A percentile compares a stretch with the other conserved stretches of the same genome.
Conservation (phyloP, 2,888 invertebrate species). For the Scaptomyza flava region DNA sequence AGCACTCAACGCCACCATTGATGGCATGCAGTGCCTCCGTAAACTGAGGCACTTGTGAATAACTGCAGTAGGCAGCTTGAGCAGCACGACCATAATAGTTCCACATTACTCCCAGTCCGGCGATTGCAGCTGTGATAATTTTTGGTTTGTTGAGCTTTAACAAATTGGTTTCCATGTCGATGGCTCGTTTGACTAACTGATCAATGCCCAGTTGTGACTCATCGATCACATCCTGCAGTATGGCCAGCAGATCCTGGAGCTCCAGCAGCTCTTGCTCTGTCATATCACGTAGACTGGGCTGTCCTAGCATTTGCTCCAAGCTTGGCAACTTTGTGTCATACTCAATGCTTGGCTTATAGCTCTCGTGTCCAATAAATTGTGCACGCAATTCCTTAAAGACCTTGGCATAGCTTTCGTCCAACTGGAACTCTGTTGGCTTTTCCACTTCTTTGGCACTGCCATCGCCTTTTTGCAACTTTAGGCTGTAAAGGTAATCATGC, state of each 20-base stretch:
- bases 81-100: constrained; percentile 51
- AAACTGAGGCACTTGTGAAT: constrained; percentile 74
- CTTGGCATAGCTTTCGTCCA: constrained; percentile 43
- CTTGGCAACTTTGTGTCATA: constrained; percentile 72
- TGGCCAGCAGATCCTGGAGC: constrained; percentile 62
- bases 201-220: constrained; percentile 71
- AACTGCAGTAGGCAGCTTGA: constrained; percentile 76
- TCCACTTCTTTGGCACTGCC: constrained; percentile 27
- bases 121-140: constrained; percentile 61
- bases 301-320: constrained; percentile 62
- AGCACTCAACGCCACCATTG: constrained; percentile 75
- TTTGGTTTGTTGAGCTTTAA: constrained; percentile 72
- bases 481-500: constrained; percentile 62
- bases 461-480: constrained; percentile 42
- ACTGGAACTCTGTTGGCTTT: not conserved
- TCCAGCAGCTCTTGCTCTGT: constrained; percentile 59
- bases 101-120: constrained; percentile 60
- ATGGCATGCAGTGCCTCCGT: constrained; percentile 68
- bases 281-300: constrained; percentile 26
- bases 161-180: constrained; percentile 57
- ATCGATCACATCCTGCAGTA: constrained; percentile 73
- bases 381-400: constrained; percentile 56
- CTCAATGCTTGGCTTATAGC: constrained; percentile 37
- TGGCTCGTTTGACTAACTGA: constrained; percentile 60
- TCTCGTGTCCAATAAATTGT: constrained; percentile 41